Evolutionary conservation across 1,140 invertebrate genomes (phyloP), one percentile per base, ranked within the genome.

Genomic region (Drosophila sucinea): DNA sequence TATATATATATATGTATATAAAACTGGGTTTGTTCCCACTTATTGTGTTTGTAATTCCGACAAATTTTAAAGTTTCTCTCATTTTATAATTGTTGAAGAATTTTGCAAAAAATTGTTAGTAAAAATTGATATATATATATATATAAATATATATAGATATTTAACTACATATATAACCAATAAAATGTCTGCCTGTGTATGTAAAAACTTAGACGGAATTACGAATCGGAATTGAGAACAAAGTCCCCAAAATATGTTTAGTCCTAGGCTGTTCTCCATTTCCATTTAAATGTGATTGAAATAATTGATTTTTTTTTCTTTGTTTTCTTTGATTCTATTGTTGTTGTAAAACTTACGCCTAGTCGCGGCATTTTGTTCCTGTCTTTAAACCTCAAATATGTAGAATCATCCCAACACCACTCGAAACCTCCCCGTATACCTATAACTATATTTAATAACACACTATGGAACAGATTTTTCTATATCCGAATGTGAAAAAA

Each of bases 211-310:
- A 51, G 8, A 51, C 25, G 44, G 44, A 51, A 51, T 51, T 51
- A 25, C 44, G 6, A 27, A 51, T 51, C 44, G 44, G 8, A 27
- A 51, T 51, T 27, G 7, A 27, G 44, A 51, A 27, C 44, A 51
- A 51, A 51, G 44, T 23, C 44, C 23, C 44, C 7, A 5, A 27
- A 51, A 76, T 57, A 44, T 61, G 23, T 41, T 41, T 54, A 27
- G 23, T 51, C 44, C 44, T 55, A 51, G 33, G 29, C 32, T 62
- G 29, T 30, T 47, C 40, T 41, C 38, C 40, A 62, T 30, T 56
- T 63, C 54, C 32, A 63, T 70, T 60, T 64, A 32, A 56, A 62
- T 70, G 54, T 71, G 62, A 70, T 77, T 70, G 25, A 64, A 51
- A 25, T 51, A 7, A 51, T 47, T 47, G 4, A 25, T 17, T 60